Evolutionary conservation across 1,140 invertebrate genomes (phyloP).

Genomic region (Rhyacophila brunnea): DNA sequence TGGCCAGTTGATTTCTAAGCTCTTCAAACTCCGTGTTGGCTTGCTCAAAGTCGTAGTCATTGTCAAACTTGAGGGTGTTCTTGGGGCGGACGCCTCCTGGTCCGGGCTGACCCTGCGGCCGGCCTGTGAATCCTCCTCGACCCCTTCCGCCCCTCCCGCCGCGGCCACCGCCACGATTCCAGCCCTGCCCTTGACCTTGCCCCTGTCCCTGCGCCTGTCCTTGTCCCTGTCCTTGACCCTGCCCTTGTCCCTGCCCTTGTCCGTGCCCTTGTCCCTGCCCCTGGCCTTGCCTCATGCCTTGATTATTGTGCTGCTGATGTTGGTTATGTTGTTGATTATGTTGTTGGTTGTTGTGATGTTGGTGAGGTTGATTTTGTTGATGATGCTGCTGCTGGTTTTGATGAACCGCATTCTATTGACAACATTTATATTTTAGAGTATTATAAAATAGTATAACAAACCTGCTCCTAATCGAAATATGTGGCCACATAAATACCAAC

Average conservation of each 20-base stretch:
- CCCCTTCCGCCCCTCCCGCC: constrained; percentile 53
- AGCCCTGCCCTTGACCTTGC: constrained; percentile 39
- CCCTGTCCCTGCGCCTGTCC: constrained; percentile 42
- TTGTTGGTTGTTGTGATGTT: constrained; percentile 39
- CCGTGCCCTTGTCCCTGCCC: constrained; percentile 40
- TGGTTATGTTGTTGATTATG: constrained; percentile 39
- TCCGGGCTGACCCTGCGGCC: constrained; percentile 47
- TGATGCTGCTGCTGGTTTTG: constrained; percentile 7
- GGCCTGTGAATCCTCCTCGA: constrained; percentile 48
- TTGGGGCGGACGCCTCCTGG: constrained; percentile 50
- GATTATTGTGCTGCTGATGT: constrained; percentile 38
- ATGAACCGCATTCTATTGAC: neutral
- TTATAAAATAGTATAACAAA: no score
- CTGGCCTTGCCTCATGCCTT: constrained; percentile 33
- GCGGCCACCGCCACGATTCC: constrained; percentile 45
- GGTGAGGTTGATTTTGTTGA: constrained; percentile 37
- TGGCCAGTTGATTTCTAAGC: constrained; percentile 79
- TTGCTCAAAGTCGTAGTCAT: constrained; percentile 97
- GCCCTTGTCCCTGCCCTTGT: constrained; percentile 46
- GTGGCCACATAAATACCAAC: no score
- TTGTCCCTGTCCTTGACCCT: constrained; percentile 40
- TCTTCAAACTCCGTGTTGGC: constrained; percentile 96
- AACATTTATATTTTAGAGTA: no score
- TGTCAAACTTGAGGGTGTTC: constrained; percentile 88
- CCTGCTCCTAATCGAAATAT: no score